Evolutionary conservation across 2,797 vertebrate species (phyloP).

Genomic region (Yasuhikotakia modesta): DNA sequence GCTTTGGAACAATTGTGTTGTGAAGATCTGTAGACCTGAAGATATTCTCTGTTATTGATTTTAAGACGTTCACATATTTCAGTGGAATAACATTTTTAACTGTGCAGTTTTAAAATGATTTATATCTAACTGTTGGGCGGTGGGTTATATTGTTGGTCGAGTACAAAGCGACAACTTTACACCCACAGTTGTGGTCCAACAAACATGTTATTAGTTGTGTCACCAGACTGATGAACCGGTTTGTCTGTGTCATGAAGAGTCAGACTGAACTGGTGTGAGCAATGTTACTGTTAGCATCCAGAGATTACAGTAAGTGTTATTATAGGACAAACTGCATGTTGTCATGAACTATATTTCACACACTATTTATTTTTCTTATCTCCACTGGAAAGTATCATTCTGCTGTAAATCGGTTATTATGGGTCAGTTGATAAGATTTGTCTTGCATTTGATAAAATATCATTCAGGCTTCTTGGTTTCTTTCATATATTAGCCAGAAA

Average conservation of each 20-base stretch:
- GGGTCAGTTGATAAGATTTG: background rate
- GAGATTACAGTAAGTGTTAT: no score
- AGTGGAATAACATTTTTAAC: no score
- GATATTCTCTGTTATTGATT: background rate
- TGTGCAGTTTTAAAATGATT: background rate
- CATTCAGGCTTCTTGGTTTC: background rate
- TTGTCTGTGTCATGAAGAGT: background rate
- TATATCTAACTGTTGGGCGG: background rate
- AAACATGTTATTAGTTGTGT: background rate
- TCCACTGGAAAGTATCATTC: no score
- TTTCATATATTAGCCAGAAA: no score
- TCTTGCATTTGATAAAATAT: background rate
- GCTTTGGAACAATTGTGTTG: no score
- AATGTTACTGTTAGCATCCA: no score
- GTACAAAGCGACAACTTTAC: background rate
- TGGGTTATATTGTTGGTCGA: background rate
- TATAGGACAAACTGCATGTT: no score
- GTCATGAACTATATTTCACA: no score
- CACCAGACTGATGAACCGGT: background rate
- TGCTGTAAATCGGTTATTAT: no score
- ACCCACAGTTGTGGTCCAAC: background rate
- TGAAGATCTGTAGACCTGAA: background rate
- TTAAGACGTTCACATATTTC: no score
- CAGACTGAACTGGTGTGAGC: no score
- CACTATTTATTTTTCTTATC: no score